Evolutionary conservation across 1,140 invertebrate species (phyloP).

Genomic region (Phortica variegata): DNA sequence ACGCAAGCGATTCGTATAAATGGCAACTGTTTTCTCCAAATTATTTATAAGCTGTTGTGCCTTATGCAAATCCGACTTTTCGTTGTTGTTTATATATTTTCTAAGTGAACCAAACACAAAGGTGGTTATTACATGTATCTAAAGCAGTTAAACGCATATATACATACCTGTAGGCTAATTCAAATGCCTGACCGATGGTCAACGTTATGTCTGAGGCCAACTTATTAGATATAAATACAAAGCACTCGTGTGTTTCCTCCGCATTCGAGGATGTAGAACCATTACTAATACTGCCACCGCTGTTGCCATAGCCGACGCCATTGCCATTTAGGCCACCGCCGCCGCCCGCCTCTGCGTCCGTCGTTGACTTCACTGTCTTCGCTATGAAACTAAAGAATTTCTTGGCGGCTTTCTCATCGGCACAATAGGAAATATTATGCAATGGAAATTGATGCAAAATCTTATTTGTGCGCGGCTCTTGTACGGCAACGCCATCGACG

Average conservation of each 20-base stretch:
- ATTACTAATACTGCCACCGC: slow-evolving; percentile 1
- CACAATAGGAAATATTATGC: slow-evolving; percentile 97
- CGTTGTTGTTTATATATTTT: slow-evolving; percentile 50
- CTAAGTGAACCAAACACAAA: slow-evolving; percentile 15
- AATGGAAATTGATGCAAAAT: slow-evolving; percentile 93
- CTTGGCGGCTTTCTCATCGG: slow-evolving; percentile 96
- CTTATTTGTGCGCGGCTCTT: slow-evolving; percentile 69
- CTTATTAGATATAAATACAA: slow-evolving; percentile 96
- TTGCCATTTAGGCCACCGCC: slow-evolving; percentile 32
- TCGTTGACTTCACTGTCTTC: slow-evolving; percentile 69
- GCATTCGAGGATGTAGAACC: slow-evolving; percentile 19
- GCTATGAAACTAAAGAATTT: slow-evolving; percentile 97
- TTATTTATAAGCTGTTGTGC: slow-evolving; percentile 60
- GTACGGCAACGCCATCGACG: slow-evolving; percentile 92
- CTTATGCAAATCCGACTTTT: slow-evolving; percentile 61
- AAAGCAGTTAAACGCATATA: not conserved
- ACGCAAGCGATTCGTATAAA: slow-evolving; percentile 61
- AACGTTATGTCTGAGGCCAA: slow-evolving; percentile 94
- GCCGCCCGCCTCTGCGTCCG: slow-evolving; percentile 54
- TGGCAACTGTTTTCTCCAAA: slow-evolving; percentile 59
- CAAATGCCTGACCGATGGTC: slow-evolving; percentile 96
- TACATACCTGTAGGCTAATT: slow-evolving; percentile 85
- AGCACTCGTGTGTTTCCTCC: slow-evolving; percentile 85
- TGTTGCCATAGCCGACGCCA: slow-evolving; percentile 19
- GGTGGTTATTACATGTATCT: not conserved